Conservation (phyloP, 2,797 vertebrate genomes). For the Erpetoichthys calabaricus region DNA sequence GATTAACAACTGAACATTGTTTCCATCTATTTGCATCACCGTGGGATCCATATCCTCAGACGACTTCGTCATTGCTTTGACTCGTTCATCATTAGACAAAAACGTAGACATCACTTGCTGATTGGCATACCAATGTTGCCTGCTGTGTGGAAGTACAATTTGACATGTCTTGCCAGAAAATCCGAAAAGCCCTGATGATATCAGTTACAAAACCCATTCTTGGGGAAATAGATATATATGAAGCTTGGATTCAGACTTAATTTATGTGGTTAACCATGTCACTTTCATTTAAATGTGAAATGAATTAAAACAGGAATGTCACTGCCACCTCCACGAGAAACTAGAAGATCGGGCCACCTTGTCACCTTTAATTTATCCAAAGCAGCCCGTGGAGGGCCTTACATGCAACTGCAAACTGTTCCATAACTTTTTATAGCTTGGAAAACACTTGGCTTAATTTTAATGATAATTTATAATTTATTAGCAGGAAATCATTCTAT, state of each 20-base stretch:
- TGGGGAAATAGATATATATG: slow-evolving; percentile 26
- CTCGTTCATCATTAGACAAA: background rate
- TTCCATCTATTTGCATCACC: too few relatives aligned
- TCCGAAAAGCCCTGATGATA: slow-evolving; percentile 18
- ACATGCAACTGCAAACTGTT: slow-evolving; percentile 25
- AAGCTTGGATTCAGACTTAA: slow-evolving; percentile 40
- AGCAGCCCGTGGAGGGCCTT: slow-evolving; percentile 24
- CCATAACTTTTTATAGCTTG: slow-evolving; percentile 15
- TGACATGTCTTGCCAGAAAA: slow-evolving; percentile 21
- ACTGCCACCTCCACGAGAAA: slow-evolving; percentile 28
- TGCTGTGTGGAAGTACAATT: slow-evolving; percentile 8
- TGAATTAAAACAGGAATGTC: slow-evolving; percentile 41
- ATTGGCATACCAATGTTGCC: background rate
- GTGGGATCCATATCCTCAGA: too few relatives aligned
- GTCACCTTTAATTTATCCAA: slow-evolving; percentile 41
- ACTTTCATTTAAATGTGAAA: slow-evolving; percentile 35
- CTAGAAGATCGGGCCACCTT: slow-evolving; percentile 24
- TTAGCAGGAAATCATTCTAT: slow-evolving; percentile 20
- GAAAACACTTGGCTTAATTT: slow-evolving; percentile 19
- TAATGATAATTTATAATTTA: slow-evolving; percentile 31
- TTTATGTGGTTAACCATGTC: slow-evolving; percentile 47
- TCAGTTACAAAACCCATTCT: slow-evolving; percentile 12
- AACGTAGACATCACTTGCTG: background rate
- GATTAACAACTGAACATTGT: too few relatives aligned
- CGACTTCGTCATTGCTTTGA: background rate